Conservation (phyloP, 2,797 vertebrate genomes). For the Smutsia gigantea region DNA sequence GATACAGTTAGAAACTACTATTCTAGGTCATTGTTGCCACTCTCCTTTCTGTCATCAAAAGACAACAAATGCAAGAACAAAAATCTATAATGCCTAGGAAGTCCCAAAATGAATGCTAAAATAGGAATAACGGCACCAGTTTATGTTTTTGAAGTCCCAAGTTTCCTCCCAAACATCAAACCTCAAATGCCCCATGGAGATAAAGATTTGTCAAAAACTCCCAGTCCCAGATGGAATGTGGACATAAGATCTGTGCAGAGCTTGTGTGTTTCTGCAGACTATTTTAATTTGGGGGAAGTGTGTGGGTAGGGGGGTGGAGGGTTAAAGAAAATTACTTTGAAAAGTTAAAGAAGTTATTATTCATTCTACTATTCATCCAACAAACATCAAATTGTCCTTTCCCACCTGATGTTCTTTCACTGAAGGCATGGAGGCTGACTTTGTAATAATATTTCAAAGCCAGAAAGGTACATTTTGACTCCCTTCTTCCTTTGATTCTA, state of each 20-base stretch:
- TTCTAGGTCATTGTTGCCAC: neutral
- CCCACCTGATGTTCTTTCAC: neutral
- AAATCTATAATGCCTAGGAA: neutral
- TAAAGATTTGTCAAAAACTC: accelerated
- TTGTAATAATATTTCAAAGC: neutral
- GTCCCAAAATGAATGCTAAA: neutral
- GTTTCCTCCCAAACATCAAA: neutral
- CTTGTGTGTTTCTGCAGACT: neutral
- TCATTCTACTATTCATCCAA: neutral
- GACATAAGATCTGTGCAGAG: accelerated
- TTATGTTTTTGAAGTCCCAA: neutral
- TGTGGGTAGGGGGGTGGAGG: too few species aligned
- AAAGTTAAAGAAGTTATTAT: too few species aligned
- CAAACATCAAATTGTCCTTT: neutral
- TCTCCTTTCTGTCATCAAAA: neutral
- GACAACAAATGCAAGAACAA: neutral
- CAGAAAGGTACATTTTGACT: neutral
- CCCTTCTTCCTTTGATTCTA: neutral
- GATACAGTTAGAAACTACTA: neutral
- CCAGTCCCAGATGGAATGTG: neutral
- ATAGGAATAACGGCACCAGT: neutral
- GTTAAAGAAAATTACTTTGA: neutral
- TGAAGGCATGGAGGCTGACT: neutral
- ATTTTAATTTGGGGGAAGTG: neutral
- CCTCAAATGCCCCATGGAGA: neutral